Base-by-base conservation (phyloP, 2,113 vertebrate genomes). In the Dicrurus megarhynchus region DNA sequence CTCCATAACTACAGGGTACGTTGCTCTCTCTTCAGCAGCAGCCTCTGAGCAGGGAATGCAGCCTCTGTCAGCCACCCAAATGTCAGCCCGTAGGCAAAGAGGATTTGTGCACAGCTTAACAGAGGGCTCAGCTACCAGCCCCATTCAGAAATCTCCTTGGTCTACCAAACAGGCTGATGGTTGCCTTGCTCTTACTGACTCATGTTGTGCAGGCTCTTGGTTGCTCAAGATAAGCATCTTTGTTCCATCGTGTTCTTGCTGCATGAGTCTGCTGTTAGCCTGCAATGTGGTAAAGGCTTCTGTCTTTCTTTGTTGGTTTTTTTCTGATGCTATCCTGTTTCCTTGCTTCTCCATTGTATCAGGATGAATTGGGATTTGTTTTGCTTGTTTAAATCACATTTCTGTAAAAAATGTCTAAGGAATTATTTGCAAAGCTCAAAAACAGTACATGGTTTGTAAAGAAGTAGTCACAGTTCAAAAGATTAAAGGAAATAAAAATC, bases 1-100 rank as follows among this genome's bases (percentile, higher is more conserved):
- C 10, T 89, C 20, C 0, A 0, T 65, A 86, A 53, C 63, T n/a
- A 33, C 55, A 44, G 44, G 47, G 50, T 52, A 12, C 0, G 0
- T 52, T 7, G 5, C 11, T 65, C 32, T 78, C 28, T 81, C 26
- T 55, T n/a, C 69, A 67, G 61, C 65, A 90, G 67, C 93, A 81
- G 59, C 30, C 61, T 22, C 35, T 1, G 0, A 82, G 78, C 74
- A 59, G 46, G 46, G 47, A 33, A 50, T 44, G 50, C 32, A 18
- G 74, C 18, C 13, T 50, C 65, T 70, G 35, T 87, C 18, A 2
- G 74, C 52, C 67, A 52, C 84, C 65, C 61, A 39, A 57, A 71
- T 47, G 49, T 70, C 90, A 91, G 52, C 60, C 69, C 0, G 0
- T 39, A 39, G 65, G 81, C 61, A 91, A 71, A 53, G 28, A 91